A percentile compares a stretch with the other conserved stretches of the same genome.
phyloP scores from a whole-genome alignment of 2,888 invertebrate species.

The Hirtodrosophila histrioides region DNA sequence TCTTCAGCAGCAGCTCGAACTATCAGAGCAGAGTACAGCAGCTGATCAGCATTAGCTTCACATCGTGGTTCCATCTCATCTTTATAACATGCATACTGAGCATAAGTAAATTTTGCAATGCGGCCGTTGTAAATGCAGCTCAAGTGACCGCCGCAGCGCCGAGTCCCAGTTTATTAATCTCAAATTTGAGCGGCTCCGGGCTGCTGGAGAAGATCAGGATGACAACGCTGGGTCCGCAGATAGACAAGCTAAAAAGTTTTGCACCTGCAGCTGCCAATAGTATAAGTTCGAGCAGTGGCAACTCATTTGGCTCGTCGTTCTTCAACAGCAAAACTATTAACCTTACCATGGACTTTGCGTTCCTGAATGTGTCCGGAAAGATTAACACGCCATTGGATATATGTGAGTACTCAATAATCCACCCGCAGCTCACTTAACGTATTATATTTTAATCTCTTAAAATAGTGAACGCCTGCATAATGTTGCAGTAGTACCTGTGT shows the following conservation, averaged over 20 bases:
- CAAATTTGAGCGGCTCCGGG: constrained; percentile 76
- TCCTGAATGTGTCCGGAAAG: constrained; percentile 83
- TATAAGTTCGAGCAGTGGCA: constrained; percentile 45
- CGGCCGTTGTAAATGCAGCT: constrained; percentile 77
- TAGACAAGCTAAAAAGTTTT: constrained; percentile 61
- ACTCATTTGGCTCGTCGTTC: constrained; percentile 37
- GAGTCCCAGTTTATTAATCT: constrained; percentile 67
- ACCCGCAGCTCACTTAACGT: neutral
- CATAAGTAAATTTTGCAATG: constrained; percentile 82
- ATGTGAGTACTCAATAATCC: constrained; percentile 75
- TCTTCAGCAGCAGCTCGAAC: constrained; percentile 81
- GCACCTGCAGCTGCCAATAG: constrained; percentile 75
- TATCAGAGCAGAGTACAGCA: constrained; percentile 83
- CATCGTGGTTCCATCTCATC: constrained; percentile 80
- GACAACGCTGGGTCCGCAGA: constrained; percentile 70
- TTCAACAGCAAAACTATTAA: constrained; percentile 60
- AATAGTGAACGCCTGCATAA: neutral
- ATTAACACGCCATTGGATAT: constrained; percentile 81
- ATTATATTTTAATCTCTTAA: neutral
- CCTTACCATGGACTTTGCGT: constrained; percentile 71
- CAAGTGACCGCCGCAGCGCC: constrained; percentile 69
- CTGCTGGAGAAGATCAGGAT: constrained; percentile 78
- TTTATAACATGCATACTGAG: constrained; percentile 82
- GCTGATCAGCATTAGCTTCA: constrained; percentile 83
- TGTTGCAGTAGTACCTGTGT: neutral